Evolutionary conservation across 2,797 vertebrate species (phyloP).

Genomic region (Lycodopsis pacificus): DNA sequence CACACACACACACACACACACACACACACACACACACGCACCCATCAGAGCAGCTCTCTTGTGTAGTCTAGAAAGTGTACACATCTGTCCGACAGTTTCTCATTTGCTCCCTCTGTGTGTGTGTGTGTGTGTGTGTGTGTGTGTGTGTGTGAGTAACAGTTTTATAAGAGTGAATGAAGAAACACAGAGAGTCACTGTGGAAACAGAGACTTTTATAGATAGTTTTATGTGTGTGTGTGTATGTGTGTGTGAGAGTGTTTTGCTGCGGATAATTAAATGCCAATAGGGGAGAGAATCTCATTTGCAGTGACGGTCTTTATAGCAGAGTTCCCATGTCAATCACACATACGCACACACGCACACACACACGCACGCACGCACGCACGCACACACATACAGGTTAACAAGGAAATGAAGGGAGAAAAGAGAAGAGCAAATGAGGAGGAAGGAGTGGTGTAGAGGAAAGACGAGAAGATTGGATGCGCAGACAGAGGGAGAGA

Average conservation of each 20-base stretch:
- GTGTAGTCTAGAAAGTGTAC: constrained; percentile 29
- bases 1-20: constrained; percentile 14
- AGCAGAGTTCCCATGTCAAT: constrained; percentile 65
- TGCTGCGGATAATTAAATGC: constrained; percentile 63
- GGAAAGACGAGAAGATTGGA: neutral
- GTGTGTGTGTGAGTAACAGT: constrained; percentile 13
- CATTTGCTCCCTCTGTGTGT: neutral
- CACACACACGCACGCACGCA: constrained; percentile 29
- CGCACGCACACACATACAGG: constrained; percentile 31
- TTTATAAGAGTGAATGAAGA: constrained; percentile 54
- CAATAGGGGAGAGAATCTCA: constrained; percentile 65
- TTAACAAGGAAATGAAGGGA: constrained; percentile 37
- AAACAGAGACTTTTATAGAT: constrained; percentile 50
- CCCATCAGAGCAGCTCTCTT: neutral
- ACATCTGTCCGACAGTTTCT: constrained; percentile 32
- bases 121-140: neutral
- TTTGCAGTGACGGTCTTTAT: constrained; percentile 69
- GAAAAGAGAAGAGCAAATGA: constrained; percentile 23
- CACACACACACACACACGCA: neutral
- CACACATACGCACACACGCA: constrained; percentile 30
- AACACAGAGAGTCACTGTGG: constrained; percentile 47
- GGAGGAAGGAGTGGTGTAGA: neutral
- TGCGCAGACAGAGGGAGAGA: neutral
- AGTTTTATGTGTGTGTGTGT: constrained; percentile 20
- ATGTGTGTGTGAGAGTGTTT: constrained; percentile 33